Conservation (phyloP, 1,140 invertebrate species). For the Pachyrhynchus sulphureomaculatus region DNA sequence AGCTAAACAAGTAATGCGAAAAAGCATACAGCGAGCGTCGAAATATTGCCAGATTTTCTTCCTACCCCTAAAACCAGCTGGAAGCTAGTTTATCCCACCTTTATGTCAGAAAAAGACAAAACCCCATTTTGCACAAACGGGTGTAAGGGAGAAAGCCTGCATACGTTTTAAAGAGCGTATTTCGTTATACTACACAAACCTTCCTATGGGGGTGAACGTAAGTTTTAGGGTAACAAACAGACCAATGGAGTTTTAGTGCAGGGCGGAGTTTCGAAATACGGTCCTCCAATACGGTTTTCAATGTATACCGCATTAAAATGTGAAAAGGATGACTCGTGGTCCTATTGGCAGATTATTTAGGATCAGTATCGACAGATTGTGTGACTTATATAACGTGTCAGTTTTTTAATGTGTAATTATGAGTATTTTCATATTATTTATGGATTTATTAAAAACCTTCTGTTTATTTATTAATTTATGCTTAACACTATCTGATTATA, state of each 20-base stretch:
- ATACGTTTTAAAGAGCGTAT: conserved; percentile 42
- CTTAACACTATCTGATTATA: background rate
- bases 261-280: conserved; percentile 51
- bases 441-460: conserved; percentile 15
- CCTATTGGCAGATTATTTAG: conserved; percentile 24
- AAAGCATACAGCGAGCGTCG: conserved; percentile 47
- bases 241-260: conserved; percentile 47
- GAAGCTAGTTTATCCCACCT: conserved; percentile 41
- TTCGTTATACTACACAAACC: conserved; percentile 42
- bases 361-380: conserved; percentile 35
- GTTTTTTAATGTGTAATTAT: conserved; percentile 26
- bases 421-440: background rate
- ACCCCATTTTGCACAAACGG: background rate
- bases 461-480: conserved; percentile 13
- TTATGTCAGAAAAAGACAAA: conserved; percentile 35
- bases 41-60: conserved; percentile 51
- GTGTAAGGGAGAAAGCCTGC: conserved; percentile 29
- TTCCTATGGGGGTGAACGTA: conserved; percentile 52
- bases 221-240: conserved; percentile 47
- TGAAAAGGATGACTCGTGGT: conserved; percentile 19
- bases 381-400: conserved; percentile 16
- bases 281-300: conserved; percentile 53
- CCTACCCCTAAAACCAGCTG: conserved; percentile 42
- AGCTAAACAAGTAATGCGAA: conserved; percentile 47
- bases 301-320: conserved; percentile 45